Evolutionary conservation across 1,140 invertebrate genomes (phyloP).

Genomic region (Plutomurus gul): DNA sequence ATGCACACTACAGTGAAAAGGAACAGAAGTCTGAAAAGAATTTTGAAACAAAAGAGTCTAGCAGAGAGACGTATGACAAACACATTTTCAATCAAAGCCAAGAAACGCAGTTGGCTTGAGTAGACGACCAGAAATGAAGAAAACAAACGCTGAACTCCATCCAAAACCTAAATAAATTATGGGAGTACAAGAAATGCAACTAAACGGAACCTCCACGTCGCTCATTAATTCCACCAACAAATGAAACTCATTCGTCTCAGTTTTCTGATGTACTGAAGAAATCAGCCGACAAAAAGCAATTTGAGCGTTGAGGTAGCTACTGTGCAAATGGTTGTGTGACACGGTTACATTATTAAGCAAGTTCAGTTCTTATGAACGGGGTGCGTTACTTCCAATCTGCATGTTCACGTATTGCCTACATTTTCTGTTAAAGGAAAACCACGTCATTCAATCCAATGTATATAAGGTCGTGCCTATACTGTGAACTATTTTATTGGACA

Average conservation of each 20-base stretch:
- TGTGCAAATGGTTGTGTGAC: too few species aligned
- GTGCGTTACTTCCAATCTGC: too few species aligned
- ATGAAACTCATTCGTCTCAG: neutral
- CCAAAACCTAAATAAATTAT: neutral
- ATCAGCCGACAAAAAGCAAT: too few species aligned
- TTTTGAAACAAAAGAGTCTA: neutral
- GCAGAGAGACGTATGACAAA: neutral
- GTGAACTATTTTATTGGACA: neutral
- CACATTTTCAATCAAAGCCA: neutral
- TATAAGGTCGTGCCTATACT: neutral
- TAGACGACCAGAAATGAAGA: neutral
- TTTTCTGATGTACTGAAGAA: too few species aligned
- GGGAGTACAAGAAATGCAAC: neutral
- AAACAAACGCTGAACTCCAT: neutral
- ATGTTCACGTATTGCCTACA: too few species aligned
- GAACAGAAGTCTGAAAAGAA: neutral
- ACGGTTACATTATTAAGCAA: too few species aligned
- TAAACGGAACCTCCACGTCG: neutral
- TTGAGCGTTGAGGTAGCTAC: too few species aligned
- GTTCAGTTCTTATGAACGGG: too few species aligned
- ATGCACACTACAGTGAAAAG: too few species aligned
- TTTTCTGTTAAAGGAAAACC: too few species aligned
- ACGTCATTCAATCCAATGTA: neutral
- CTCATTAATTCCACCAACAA: neutral
- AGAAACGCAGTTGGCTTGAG: neutral